Conservation (phyloP, 2,888 invertebrate species). For the Lysandra coridon region DNA sequence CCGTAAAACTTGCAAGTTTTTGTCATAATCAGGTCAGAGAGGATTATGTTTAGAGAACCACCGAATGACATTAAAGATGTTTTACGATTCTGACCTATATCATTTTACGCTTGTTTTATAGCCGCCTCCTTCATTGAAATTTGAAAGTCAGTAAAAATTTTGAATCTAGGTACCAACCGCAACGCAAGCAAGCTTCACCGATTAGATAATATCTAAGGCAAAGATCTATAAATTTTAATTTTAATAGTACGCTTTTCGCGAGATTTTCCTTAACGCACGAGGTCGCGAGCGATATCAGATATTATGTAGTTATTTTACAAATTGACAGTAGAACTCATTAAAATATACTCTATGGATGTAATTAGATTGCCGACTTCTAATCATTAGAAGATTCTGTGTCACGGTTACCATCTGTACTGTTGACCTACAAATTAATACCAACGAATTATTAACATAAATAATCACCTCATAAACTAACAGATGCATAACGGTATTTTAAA, state of each 20-base stretch:
- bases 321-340: not conserved
- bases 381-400: slow-evolving; percentile 12
- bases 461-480: not conserved
- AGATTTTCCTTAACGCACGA: not conserved
- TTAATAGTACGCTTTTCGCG: too few species aligned
- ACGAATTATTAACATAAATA: not conserved
- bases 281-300: not conserved
- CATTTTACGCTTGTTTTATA: not conserved
- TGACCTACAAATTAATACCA: slow-evolving; percentile 7
- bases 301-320: not conserved
- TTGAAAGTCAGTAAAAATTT: not conserved
- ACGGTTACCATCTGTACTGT: not conserved
- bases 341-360: not conserved
- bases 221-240: too few species aligned
- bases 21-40: slow-evolving; percentile 7
- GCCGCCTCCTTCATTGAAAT: too few species aligned
- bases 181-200: too few species aligned
- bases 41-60: slow-evolving; percentile 15
- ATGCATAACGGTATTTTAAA: not conserved
- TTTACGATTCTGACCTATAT: slow-evolving; percentile 15
- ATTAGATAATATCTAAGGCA: too few species aligned
- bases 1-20: not conserved
- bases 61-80: slow-evolving; percentile 8
- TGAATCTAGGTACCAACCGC: not conserved
- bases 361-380: not conserved